Percentiles rank a stretch among this genome's conserved stretches.
These are phyloP conservation scores for Odontamblyopus rebecca DNA, from an alignment of 2,797 vertebrate species.

Conservation along the genomic window DNA sequence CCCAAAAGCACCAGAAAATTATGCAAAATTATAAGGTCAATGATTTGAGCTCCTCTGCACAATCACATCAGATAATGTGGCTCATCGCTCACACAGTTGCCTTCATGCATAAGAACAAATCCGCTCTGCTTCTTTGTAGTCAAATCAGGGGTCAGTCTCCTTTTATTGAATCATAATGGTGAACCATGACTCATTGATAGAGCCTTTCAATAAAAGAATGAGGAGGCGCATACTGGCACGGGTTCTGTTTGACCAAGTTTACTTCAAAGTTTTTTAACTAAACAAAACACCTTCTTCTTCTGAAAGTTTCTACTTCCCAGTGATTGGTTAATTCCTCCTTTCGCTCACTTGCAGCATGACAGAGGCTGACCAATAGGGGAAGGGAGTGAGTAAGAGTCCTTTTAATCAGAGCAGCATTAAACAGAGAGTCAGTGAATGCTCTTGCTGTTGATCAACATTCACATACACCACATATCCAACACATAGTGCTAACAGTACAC, in stretches of 20 bases:
- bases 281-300: not conserved
- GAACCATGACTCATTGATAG: slow-evolving; percentile 31
- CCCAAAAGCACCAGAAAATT: not conserved
- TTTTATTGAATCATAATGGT: slow-evolving; percentile 41
- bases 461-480: too few species aligned
- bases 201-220: slow-evolving; percentile 36
- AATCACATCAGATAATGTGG: slow-evolving; percentile 7
- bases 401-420: too few species aligned
- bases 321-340: not conserved
- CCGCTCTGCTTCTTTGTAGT: slow-evolving; percentile 30
- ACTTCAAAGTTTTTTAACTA: not conserved
- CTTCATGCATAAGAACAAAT: slow-evolving; percentile 36
- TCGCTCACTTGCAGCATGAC: not conserved
- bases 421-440: too few species aligned
- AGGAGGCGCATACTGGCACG: slow-evolving; percentile 22
- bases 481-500: too few species aligned
- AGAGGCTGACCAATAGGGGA: not conserved
- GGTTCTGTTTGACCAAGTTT: not conserved
- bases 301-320: not conserved
- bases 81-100: slow-evolving; percentile 9
- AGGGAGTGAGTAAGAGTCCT: not conserved
- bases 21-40: slow-evolving; percentile 10
- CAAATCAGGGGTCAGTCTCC: slow-evolving; percentile 30
- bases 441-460: too few species aligned
- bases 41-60: slow-evolving; percentile 6